A percentile compares a stretch with the other conserved stretches of the same genome.
phyloP scores from a whole-genome alignment of 2,797 vertebrate genomes.

The Neopelma chrysocephalum region DNA sequence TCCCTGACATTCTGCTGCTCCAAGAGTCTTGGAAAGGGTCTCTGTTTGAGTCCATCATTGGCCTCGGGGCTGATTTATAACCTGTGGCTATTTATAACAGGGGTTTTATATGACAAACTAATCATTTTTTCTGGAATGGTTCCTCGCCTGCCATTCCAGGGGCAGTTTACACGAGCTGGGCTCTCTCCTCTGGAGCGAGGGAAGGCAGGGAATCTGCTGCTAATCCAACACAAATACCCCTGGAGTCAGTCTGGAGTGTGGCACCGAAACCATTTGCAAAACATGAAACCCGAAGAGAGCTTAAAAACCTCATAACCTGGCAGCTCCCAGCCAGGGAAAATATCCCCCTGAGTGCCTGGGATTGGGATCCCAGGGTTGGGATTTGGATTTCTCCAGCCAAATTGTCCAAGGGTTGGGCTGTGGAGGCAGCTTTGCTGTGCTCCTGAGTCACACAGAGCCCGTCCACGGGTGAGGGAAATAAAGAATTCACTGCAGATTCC shows the following conservation, averaged over 20 bases:
- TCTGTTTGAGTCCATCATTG: neutral
- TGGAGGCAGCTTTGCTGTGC: neutral
- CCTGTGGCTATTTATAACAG: neutral
- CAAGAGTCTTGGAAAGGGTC: neutral
- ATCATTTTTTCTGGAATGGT: neutral
- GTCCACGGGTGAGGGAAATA: neutral
- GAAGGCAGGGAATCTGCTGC: conserved; percentile 17
- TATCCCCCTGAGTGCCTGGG: neutral
- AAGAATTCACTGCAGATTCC: neutral
- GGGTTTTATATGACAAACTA: neutral
- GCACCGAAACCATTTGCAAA: conserved; percentile 44
- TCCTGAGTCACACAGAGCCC: neutral
- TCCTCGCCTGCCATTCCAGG: neutral
- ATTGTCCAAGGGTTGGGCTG: neutral
- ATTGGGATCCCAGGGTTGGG: neutral
- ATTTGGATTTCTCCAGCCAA: neutral
- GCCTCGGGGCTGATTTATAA: neutral
- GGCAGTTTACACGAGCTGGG: neutral
- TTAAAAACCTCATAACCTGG: conserved; percentile 29
- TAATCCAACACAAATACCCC: conserved; percentile 69
- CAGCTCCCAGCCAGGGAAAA: conserved; percentile 44
- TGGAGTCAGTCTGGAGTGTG: conserved; percentile 64
- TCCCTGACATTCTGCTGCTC: neutral
- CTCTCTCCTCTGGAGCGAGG: neutral
- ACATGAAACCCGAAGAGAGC: conserved; percentile 39